These are phyloP conservation scores for Alcis repandata DNA, from an alignment of 2,888 invertebrate species.

Conservation along the genomic window DNA sequence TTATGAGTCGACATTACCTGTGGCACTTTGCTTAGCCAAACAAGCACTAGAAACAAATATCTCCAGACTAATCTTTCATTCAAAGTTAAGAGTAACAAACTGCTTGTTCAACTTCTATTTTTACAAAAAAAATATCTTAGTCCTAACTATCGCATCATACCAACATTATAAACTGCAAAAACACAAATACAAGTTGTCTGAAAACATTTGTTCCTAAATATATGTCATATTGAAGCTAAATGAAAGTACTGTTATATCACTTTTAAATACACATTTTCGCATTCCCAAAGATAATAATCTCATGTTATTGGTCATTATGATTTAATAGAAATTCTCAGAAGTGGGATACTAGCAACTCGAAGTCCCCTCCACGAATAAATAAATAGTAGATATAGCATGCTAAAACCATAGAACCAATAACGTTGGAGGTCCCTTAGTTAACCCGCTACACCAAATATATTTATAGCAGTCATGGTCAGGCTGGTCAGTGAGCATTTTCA, in stretches of 20 bases:
- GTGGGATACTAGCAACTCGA: not conserved
- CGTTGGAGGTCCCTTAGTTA: constrained; percentile 66
- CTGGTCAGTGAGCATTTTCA: constrained; percentile 21
- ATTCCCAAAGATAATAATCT: constrained; percentile 20
- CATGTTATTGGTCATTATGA: constrained; percentile 26
- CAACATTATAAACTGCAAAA: not conserved
- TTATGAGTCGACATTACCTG: not conserved
- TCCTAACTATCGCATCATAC: not conserved
- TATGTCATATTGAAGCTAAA: constrained; percentile 30
- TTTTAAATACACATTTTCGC: constrained; percentile 29
- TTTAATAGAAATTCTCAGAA: constrained; percentile 37
- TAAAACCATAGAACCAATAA: constrained; percentile 61
- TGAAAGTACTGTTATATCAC: constrained; percentile 32
- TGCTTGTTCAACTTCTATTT: not conserved
- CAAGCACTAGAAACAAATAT: constrained; percentile 21
- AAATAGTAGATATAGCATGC: constrained; percentile 51
- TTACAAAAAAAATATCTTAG: no score
- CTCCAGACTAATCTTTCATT: constrained; percentile 8
- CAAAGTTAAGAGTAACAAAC: not conserved
- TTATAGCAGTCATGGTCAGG: constrained; percentile 58
- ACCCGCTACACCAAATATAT: constrained; percentile 81
- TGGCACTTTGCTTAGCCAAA: constrained; percentile 11
- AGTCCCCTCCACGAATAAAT: constrained; percentile 10
- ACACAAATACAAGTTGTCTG: constrained; percentile 10
- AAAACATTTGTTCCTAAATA: constrained; percentile 4